phyloP scores from a whole-genome alignment of 1,140 invertebrate genomes.

The Drosophila kanapiae region DNA sequence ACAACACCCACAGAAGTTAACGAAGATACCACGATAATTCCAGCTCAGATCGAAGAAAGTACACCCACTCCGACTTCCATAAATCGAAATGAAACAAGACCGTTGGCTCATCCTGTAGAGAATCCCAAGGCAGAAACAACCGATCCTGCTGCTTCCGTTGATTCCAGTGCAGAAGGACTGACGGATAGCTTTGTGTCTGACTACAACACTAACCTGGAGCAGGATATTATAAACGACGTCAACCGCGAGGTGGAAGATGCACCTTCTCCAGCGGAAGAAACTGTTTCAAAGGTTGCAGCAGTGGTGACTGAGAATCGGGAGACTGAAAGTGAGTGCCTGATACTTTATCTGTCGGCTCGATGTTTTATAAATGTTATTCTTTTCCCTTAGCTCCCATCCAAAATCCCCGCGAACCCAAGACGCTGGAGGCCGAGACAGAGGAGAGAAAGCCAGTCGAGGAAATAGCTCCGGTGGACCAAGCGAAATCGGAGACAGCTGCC shows the following conservation, averaged over 20 bases:
- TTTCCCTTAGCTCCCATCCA: slow-evolving; percentile 16
- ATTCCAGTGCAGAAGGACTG: not conserved
- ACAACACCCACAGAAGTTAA: slow-evolving; percentile 29
- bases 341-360: not conserved
- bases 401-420: slow-evolving; percentile 60
- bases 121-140: not conserved
- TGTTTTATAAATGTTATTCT: not conserved
- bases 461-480: not conserved
- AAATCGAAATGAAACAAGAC: slow-evolving; percentile 28
- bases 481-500: slow-evolving; percentile 6
- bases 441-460: slow-evolving; percentile 1
- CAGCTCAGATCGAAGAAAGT: slow-evolving; percentile 26
- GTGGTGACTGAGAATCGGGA: slow-evolving; percentile 9
- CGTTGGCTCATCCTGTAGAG: not conserved
- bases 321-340: slow-evolving; percentile 32
- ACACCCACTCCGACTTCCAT: slow-evolving; percentile 1
- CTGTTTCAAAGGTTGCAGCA: not conserved
- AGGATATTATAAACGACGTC: slow-evolving; percentile 70
- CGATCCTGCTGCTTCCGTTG: slow-evolving; percentile 5
- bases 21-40: slow-evolving; percentile 38
- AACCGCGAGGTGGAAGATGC: slow-evolving; percentile 69
- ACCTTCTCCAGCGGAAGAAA: slow-evolving; percentile 19
- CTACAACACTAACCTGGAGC: slow-evolving; percentile 53
- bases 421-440: slow-evolving; percentile 28
- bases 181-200: slow-evolving; percentile 54